Conservation (phyloP, 2,888 invertebrate species). For the Drosophila merina region DNA sequence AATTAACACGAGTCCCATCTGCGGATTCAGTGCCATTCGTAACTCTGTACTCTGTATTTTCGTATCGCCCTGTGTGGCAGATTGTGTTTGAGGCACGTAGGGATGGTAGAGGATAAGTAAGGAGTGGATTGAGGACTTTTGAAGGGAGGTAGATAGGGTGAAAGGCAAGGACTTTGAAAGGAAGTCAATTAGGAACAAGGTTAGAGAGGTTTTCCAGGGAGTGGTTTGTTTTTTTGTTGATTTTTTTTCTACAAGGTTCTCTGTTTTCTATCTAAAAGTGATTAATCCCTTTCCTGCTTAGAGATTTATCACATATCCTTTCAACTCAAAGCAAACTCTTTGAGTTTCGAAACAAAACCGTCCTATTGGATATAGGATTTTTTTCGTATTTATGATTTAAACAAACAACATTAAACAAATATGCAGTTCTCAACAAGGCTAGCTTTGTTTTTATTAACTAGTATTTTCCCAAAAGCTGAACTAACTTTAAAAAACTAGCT, state of each 20-base stretch:
- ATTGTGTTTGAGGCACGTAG: constrained; percentile 1
- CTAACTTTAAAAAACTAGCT: not conserved
- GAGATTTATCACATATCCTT: not conserved
- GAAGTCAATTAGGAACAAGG: not conserved
- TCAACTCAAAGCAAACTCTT: not conserved
- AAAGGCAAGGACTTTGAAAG: not conserved
- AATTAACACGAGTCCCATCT: constrained; percentile 45
- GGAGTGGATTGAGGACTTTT: not conserved
- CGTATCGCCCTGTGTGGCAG: not conserved
- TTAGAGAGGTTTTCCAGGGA: not conserved
- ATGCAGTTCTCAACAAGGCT: not conserved
- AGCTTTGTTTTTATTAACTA: not conserved
- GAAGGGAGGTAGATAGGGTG: no score
- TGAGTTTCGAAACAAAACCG: no score
- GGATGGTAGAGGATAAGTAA: not conserved
- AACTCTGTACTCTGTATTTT: constrained; percentile 4
- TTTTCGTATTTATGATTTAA: not conserved
- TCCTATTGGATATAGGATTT: no score
- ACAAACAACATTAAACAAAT: not conserved
- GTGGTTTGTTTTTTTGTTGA: not conserved
- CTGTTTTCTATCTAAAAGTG: not conserved
- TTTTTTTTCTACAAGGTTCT: not conserved
- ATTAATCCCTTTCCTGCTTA: not conserved
- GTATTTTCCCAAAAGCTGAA: not conserved
- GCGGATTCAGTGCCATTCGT: constrained; percentile 33